Conservation (phyloP, 2,113 vertebrate genomes). For the Gavia stellata region DNA sequence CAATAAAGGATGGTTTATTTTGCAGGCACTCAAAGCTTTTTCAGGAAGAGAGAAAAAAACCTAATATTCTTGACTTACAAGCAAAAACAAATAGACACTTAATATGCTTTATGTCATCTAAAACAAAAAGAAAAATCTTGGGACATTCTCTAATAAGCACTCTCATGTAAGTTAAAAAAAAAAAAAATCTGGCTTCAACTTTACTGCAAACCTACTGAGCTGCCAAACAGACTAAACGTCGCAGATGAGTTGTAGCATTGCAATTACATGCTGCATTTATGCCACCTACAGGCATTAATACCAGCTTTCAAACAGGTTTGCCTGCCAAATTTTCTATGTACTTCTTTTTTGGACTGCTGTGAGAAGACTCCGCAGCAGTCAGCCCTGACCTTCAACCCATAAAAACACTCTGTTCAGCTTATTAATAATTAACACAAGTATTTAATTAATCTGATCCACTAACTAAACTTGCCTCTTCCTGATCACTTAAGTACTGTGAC, state of each 20-base stretch:
- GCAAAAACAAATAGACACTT: not conserved
- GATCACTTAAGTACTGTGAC: not conserved
- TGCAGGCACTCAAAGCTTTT: not conserved
- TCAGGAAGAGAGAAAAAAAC: not conserved
- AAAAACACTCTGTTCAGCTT: not conserved
- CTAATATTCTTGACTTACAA: not conserved
- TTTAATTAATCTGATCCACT: not conserved
- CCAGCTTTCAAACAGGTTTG: not conserved
- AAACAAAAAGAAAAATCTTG: not conserved
- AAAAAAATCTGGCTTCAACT: not conserved
- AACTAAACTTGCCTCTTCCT: not conserved
- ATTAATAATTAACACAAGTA: not conserved
- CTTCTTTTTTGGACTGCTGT: not conserved
- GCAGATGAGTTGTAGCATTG: not conserved
- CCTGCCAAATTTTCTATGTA: accelerated
- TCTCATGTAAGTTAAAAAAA: not conserved
- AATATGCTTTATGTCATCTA: not conserved
- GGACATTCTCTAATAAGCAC: not conserved
- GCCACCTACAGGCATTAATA: conserved; percentile 46
- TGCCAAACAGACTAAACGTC: not conserved
- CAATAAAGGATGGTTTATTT: not conserved
- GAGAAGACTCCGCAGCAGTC: not conserved
- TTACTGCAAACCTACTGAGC: not conserved
- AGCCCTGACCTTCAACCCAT: not conserved
- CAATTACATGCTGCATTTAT: not conserved